Evolutionary conservation across 2,113 vertebrate genomes (phyloP), one percentile per base, ranked within the genome.

Genomic region (Leuciscus idus): DNA sequence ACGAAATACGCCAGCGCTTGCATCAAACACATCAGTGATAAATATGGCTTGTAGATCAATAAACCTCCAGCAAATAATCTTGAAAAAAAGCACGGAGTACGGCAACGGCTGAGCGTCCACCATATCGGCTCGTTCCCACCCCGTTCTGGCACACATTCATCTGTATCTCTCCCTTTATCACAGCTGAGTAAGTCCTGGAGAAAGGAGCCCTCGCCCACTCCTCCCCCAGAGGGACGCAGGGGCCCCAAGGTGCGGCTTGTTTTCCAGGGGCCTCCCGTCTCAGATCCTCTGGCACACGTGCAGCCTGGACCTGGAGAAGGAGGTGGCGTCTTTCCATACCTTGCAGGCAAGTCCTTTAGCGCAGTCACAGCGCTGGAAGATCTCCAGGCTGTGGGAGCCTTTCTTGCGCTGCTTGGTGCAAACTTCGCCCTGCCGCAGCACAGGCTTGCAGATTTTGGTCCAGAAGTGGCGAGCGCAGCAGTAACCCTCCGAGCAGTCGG

Each of bases 311-410:
- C 97, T 98, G 90, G 97, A 98, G 81, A 96, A 98, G 75, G 97
- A 97, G 84, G 97, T 99, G 17, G 97, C 97, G 80, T 99, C 98
- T 94, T 98, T 99, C 98, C 98, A 98, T 89, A 98, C 96, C 96
- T 98, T 99, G 93, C 98, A 99, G 84, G 96, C 95, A 87, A 99
- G 93, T 64, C 97, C 97, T 89, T 98, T 98, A 36, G 97, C 98
- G 85, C 97, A 97, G 87, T 94, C 95, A 88, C 97, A 97, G 5
- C 97, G 94, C 92, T 97, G 96, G 90, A 97, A 97, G 88, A 97
- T 95, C 93, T 97, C 97, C 89, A 97, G 91, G 10, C 95, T 94
- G 0, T 96, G 96, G 7, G 95, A 48, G 2, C 96, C 96, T 93
- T 97, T 97, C 85, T 94, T 92, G 23, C 95, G 93, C 87, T 97